A percentile compares a stretch with the other conserved stretches of the same genome.
phyloP scores from a whole-genome alignment of 2,797 vertebrate genomes.

The Crenuchus spilurus region DNA sequence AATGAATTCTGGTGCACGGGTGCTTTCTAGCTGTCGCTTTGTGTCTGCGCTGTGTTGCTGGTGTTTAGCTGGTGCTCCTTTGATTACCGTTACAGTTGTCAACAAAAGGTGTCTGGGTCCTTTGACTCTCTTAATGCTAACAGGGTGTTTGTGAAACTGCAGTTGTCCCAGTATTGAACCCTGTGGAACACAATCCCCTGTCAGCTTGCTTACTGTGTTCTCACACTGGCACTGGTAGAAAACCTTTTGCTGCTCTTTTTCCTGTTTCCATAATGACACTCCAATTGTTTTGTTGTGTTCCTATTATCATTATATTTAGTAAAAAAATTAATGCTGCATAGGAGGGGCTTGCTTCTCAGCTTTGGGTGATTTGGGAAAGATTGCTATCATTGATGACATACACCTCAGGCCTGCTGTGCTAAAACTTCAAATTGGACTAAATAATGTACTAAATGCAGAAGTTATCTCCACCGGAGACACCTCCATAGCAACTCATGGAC shows the following conservation, averaged over 20 bases:
- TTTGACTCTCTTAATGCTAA: constrained; percentile 63
- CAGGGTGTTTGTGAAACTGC: constrained; percentile 24
- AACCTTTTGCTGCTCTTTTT: constrained; percentile 45
- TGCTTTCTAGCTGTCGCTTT: constrained; percentile 71
- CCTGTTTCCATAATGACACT: constrained; percentile 48
- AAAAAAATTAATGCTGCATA: constrained; percentile 39
- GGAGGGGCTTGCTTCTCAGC: constrained; percentile 74
- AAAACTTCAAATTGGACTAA: constrained; percentile 70
- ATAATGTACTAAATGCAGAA: constrained; percentile 65
- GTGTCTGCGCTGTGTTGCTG: constrained; percentile 50
- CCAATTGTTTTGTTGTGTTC: constrained; percentile 48
- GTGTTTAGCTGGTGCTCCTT: constrained; percentile 38
- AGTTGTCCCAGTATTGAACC: constrained; percentile 13
- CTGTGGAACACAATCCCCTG: constrained; percentile 56
- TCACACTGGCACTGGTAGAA: constrained; percentile 4
- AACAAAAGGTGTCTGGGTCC: constrained; percentile 2
- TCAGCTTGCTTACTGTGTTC: constrained; percentile 21
- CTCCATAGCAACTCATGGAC: constrained; percentile 74
- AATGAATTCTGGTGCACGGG: constrained; percentile 89
- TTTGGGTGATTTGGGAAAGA: constrained; percentile 84
- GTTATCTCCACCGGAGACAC: constrained; percentile 71
- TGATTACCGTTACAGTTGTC: constrained; percentile 30
- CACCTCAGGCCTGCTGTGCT: constrained; percentile 98
- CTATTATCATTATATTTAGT: constrained; percentile 36
- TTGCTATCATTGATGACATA: constrained; percentile 71